A percentile compares a stretch with the other conserved stretches of the same genome.
Conservation (phyloP, 2,113 vertebrate species). For the Apeltes quadracus region DNA sequence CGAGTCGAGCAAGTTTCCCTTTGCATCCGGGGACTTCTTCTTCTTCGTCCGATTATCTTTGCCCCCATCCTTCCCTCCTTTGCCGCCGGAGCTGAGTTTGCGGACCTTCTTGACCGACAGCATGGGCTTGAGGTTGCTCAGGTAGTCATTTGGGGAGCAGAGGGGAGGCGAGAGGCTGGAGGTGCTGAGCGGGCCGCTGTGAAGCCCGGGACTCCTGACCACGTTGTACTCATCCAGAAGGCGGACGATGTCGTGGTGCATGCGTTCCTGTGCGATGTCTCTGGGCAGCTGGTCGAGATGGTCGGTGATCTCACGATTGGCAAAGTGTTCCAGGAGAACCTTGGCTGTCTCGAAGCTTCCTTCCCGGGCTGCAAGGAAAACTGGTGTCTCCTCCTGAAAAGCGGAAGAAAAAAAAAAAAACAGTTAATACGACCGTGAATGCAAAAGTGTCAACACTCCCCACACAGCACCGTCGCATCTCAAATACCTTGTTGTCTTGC, state of each 20-base stretch:
- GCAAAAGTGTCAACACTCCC: background rate
- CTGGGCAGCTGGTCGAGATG: slow-evolving; percentile 96
- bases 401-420: background rate
- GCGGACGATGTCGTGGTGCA: slow-evolving; percentile 97
- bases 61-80: slow-evolving; percentile 86
- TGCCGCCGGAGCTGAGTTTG: slow-evolving; percentile 84
- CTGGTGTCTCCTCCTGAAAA: slow-evolving; percentile 92
- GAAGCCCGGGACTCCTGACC: slow-evolving; percentile 90
- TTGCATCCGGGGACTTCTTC: slow-evolving; percentile 91
- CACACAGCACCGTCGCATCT: background rate
- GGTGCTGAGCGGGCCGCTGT: slow-evolving; percentile 78
- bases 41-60: slow-evolving; percentile 89
- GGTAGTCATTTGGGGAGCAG: slow-evolving; percentile 92
- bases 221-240: slow-evolving; percentile 96
- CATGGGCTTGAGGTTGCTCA: slow-evolving; percentile 86
- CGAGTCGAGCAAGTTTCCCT: slow-evolving; percentile 88
- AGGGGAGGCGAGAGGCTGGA: slow-evolving; percentile 89
- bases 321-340: slow-evolving; percentile 93
- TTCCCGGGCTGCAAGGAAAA: slow-evolving; percentile 95
- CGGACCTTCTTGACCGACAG: slow-evolving; percentile 88
- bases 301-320: slow-evolving; percentile 97
- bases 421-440: slow-evolving; percentile 3
- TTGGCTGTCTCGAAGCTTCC: slow-evolving; percentile 96
- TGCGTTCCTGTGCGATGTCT: slow-evolving; percentile 95
- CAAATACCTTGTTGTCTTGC: slow-evolving; percentile 95